Base-by-base conservation (phyloP, 2,797 vertebrate genomes). In the Trematomus bernacchii region DNA sequence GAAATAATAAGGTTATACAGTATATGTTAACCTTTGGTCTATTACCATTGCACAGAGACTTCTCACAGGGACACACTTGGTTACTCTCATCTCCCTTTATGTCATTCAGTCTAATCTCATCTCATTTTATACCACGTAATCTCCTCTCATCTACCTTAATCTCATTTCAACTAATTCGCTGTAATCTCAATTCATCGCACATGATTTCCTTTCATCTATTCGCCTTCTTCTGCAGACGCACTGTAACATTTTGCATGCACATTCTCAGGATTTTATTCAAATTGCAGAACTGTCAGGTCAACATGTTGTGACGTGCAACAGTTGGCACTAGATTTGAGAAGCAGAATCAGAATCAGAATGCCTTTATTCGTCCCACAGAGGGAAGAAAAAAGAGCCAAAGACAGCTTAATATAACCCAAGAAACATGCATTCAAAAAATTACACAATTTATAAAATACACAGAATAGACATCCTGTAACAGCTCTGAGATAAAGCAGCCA, bases 271-370 rank as follows among this genome's bases (percentile, higher is more conserved):
- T 71, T 66, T 30, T 53, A 37, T 12, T 71, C 1, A 57, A 16
- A 44, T 52, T 42, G 19, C 64, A 55, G 23, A 55, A 57, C 52
- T 61, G 14, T 73, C 52, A 18, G n/a, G 47, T 53, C 42, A 59
- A 68, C 33, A 16, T 71, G n/a, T 46, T 42, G 21, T 48, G 52
- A 64, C 1, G 6, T 1, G 18, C 12, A 52, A 43, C 76, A n/a
- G 0, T 42, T 42, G 15, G 51, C 62, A 58, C 6, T 1, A 30
- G 15, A 60, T 19, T 48, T 47, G 43, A 55, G 23, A 8, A 67
- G 5, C 21, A 21, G 21, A 21, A 2, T 21, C 21, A 21, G 21
- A 21, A 2, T 21, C 1, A 27, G 27, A 27, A 27, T 27, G 27
- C 4, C 27, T 27, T 27, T 1, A 27, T 27, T 27, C 27, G 4